phyloP scores from a whole-genome alignment of 2,797 vertebrate genomes.

The Rhadinocentrus ornatus region DNA sequence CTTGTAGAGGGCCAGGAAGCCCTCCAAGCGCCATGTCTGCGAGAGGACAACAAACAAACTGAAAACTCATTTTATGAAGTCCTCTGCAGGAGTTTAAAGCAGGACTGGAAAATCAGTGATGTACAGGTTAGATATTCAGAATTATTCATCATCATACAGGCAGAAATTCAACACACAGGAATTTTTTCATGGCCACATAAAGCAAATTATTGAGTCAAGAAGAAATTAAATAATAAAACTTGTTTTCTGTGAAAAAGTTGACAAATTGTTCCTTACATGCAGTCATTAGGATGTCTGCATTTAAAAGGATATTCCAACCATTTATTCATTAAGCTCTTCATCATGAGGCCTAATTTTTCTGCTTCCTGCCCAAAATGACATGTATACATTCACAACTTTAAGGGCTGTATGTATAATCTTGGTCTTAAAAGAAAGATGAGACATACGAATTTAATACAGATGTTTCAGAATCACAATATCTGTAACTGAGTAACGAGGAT shows the following conservation, averaged over 20 bases:
- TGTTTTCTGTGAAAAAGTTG: background rate
- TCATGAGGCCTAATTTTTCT: too few species aligned
- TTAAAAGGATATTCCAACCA: background rate
- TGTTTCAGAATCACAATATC: too few species aligned
- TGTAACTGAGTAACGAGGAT: too few species aligned
- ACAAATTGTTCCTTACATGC: background rate
- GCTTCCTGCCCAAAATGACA: too few species aligned
- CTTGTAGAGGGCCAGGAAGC: conserved; percentile 96
- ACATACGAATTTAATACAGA: too few species aligned
- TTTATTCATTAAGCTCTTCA: background rate
- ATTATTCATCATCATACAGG: background rate
- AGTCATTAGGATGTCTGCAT: background rate
- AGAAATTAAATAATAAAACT: background rate
- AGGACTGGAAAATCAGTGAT: background rate
- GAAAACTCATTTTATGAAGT: conserved; percentile 22
- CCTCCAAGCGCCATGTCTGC: conserved; percentile 95
- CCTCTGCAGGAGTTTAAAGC: conserved; percentile 1
- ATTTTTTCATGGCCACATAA: background rate
- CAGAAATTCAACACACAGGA: background rate
- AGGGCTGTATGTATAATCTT: too few species aligned
- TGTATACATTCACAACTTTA: too few species aligned
- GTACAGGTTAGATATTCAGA: conserved; percentile 9
- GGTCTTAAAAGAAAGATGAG: too few species aligned
- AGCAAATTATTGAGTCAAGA: background rate
- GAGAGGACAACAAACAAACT: conserved; percentile 45